These are phyloP conservation scores for Lerema accius DNA, from an alignment of 1,140 invertebrate species.

Conservation along the genomic window DNA sequence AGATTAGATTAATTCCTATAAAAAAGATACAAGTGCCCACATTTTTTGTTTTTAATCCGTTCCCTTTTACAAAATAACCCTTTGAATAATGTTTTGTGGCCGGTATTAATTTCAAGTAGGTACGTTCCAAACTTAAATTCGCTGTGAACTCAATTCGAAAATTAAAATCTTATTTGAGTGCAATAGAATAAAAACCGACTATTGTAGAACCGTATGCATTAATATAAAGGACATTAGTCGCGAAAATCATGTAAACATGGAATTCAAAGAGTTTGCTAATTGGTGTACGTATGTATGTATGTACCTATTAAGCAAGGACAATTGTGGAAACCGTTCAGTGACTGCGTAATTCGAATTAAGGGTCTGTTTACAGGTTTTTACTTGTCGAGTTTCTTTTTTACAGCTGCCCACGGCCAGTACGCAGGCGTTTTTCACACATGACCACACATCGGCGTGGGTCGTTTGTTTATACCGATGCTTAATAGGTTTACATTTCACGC, in stretches of 20 bases:
- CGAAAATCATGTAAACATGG: slow-evolving; percentile 68
- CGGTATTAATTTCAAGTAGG: no score
- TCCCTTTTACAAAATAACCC: no score
- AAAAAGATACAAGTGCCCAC: no score
- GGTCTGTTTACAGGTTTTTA: slow-evolving; percentile 69
- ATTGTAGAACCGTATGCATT: slow-evolving; percentile 60
- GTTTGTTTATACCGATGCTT: slow-evolving; percentile 49
- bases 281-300: slow-evolving; percentile 69
- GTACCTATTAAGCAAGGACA: slow-evolving; percentile 66
- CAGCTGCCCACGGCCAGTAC: slow-evolving; percentile 53
- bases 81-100: no score
- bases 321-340: slow-evolving; percentile 74
- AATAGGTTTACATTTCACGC: slow-evolving; percentile 41
- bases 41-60: no score
- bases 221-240: slow-evolving; percentile 52
- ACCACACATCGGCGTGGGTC: slow-evolving; percentile 56
- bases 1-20: no score
- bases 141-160: slow-evolving; percentile 19
- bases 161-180: slow-evolving; percentile 53
- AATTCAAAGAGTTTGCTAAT: slow-evolving; percentile 71
- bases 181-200: slow-evolving; percentile 55
- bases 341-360: slow-evolving; percentile 78
- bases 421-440: slow-evolving; percentile 73
- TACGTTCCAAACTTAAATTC: slow-evolving; percentile 24
- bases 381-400: slow-evolving; percentile 60